Evolutionary conservation across 2,113 vertebrate genomes (phyloP).

Genomic region (Psilopsiagon aymara): DNA sequence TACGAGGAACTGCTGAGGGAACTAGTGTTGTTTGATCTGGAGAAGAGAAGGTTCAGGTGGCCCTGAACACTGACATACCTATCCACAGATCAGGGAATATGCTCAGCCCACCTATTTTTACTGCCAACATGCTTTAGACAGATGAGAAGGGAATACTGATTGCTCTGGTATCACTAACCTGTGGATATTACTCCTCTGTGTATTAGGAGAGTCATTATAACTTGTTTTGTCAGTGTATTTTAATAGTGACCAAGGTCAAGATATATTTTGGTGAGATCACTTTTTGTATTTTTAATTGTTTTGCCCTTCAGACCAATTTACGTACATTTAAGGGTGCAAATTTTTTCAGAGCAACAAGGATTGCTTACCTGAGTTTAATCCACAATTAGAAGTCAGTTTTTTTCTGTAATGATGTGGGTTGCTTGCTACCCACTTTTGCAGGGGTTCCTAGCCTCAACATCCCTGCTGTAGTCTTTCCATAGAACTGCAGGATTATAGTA

Average conservation of each 20-base stretch:
- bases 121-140: not conserved
- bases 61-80: not conserved
- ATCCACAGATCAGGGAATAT: not conserved
- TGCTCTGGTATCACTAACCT: not conserved
- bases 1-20: not conserved
- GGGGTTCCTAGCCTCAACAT: not conserved
- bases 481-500: not conserved
- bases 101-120: not conserved
- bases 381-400: not conserved
- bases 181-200: not conserved
- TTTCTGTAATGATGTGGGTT: fast-evolving
- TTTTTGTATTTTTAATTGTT: not conserved
- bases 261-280: fast-evolving
- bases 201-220: not conserved
- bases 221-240: not conserved
- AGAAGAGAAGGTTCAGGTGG: not conserved
- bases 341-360: not conserved
- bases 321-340: not conserved
- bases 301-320: not conserved
- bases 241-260: not conserved
- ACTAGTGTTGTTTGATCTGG: not conserved
- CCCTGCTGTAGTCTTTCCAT: not conserved
- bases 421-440: not conserved
- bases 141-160: not conserved
- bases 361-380: not conserved